These are phyloP conservation scores for Periophthalmodon schlosseri DNA, from an alignment of 2,113 vertebrate genomes.

Conservation along the genomic window DNA sequence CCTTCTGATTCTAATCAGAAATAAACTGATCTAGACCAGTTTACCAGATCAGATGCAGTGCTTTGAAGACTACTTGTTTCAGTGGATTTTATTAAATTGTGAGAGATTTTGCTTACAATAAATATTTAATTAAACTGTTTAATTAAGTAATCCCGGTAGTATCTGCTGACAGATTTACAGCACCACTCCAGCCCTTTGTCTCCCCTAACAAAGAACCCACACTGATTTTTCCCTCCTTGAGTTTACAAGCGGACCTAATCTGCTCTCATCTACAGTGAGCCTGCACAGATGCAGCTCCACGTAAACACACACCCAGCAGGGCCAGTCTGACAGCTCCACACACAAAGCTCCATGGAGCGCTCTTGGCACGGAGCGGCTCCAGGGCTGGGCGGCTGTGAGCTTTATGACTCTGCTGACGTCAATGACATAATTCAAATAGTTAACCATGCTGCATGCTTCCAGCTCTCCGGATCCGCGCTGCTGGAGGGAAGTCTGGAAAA, in stretches of 20 bases:
- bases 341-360: conserved; percentile 83
- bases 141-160: not conserved
- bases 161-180: not conserved
- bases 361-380: conserved; percentile 83
- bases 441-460: conserved; percentile 90
- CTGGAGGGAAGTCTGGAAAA: conserved; percentile 76
- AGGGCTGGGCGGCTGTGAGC: conserved; percentile 89
- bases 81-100: not conserved
- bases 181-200: conserved; percentile 29
- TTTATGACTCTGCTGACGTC: conserved; percentile 99
- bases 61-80: not conserved
- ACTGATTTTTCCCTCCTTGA: conserved; percentile 20
- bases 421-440: conserved; percentile 99
- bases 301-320: conserved; percentile 52
- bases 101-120: not conserved
- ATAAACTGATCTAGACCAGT: not conserved
- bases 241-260: conserved; percentile 36
- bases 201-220: conserved; percentile 39
- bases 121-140: not conserved
- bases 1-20: too few species aligned
- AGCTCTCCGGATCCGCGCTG: conserved; percentile 80
- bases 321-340: conserved; percentile 71
- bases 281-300: conserved; percentile 7
- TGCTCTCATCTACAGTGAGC: conserved; percentile 47
- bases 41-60: not conserved